These are phyloP conservation scores for Sclerurus mexicanus DNA, from an alignment of 2,113 vertebrate genomes.

Conservation along the genomic window DNA sequence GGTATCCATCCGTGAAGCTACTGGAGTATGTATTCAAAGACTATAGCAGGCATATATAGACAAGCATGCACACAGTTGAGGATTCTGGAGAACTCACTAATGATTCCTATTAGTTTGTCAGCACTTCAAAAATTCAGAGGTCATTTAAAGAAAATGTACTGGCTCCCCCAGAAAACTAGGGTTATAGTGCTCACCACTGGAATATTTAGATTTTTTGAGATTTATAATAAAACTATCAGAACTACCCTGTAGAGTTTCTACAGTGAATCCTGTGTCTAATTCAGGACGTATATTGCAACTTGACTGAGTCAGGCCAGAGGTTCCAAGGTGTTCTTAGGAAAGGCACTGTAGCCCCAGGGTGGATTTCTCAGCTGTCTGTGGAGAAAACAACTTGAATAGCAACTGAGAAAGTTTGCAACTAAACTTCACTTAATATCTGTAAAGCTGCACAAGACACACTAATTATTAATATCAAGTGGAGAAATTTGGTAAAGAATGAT, in stretches of 20 bases:
- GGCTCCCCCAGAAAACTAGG: neutral
- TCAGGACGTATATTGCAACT: neutral
- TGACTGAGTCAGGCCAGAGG: neutral
- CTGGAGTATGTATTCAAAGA: fast-evolving
- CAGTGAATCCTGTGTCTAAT: neutral
- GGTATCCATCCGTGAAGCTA: neutral
- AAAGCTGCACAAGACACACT: neutral
- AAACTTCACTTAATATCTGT: neutral
- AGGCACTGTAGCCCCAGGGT: neutral
- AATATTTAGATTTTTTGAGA: neutral
- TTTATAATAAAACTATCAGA: neutral
- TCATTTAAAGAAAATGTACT: neutral
- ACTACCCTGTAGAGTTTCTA: neutral
- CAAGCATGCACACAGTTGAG: neutral
- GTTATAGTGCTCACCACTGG: neutral
- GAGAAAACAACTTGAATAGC: neutral
- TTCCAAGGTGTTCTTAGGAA: neutral
- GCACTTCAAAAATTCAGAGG: neutral
- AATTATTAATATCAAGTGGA: neutral
- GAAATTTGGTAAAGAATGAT: neutral
- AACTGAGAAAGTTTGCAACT: neutral
- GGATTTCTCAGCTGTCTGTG: neutral
- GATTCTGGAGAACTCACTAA: neutral
- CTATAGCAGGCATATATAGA: fast-evolving
- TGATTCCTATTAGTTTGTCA: neutral